Evolutionary conservation across 2,113 vertebrate species (phyloP).

Genomic region (Tupaia chinensis): DNA sequence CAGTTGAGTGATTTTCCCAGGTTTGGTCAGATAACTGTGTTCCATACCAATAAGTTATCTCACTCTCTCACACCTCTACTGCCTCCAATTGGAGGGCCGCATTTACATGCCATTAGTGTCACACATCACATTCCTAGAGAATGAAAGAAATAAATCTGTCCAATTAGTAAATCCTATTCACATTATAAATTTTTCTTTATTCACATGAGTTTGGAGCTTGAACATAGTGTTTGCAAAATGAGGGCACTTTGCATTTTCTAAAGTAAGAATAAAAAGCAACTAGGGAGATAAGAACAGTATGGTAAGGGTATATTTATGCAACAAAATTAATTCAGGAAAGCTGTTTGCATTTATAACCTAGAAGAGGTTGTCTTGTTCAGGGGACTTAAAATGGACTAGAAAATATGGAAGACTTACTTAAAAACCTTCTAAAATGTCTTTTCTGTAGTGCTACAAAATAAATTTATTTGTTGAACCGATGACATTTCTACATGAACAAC

Average conservation of each 20-base stretch:
- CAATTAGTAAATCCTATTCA: slow-evolving; percentile 51
- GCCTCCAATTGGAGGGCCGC: not conserved
- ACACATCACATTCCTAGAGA: slow-evolving; percentile 24
- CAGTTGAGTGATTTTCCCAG: not conserved
- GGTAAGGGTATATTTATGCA: slow-evolving; percentile 51
- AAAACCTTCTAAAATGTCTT: slow-evolving; percentile 40
- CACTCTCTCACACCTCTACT: not conserved
- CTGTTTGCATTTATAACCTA: slow-evolving; percentile 66
- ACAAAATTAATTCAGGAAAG: slow-evolving; percentile 68
- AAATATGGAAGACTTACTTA: slow-evolving; percentile 18
- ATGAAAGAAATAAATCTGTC: slow-evolving; percentile 53
- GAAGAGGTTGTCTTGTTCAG: slow-evolving; percentile 49
- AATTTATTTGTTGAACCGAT: slow-evolving; percentile 35
- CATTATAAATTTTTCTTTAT: slow-evolving; percentile 44
- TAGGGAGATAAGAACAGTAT: slow-evolving; percentile 58
- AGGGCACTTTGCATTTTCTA: slow-evolving; percentile 53
- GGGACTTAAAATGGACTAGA: slow-evolving; percentile 51
- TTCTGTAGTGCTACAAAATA: not conserved
- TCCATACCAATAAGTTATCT: not conserved
- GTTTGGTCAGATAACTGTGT: not conserved
- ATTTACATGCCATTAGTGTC: not conserved
- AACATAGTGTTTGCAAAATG: slow-evolving; percentile 2
- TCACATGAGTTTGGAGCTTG: not conserved
- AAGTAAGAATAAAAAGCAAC: slow-evolving; percentile 50
- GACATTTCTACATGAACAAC: slow-evolving; percentile 46